Evolutionary conservation across 2,888 invertebrate genomes (phyloP), one percentile per base, ranked within the genome.

Genomic region (Cephus sareptanus): DNA sequence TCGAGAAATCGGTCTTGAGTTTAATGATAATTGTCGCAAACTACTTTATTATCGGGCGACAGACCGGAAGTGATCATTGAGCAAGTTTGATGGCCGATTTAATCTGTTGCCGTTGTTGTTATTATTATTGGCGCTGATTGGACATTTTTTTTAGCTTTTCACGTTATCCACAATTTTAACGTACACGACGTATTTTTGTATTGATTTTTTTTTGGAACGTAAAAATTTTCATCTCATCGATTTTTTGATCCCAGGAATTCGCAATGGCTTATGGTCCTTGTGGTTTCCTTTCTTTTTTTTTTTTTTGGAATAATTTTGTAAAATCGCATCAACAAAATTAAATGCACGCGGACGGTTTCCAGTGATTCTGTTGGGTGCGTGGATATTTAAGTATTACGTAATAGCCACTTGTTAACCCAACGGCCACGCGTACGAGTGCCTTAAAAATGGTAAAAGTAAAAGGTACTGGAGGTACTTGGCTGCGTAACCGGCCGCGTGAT

Each of bases 401-500:
- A 56, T 9, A 15, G 56, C 23, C 23, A 56, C 56, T 56, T 23
- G 56, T 23, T 9, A 56, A 56, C 23, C 23, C 56, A 56, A 56
- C 23, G 23, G 56, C 56, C 56, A 56, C 56, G 56, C 56, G 56
- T 23, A 23, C 23, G 23, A 56, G 56, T 9, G 56, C 9, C 56
- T 56, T 2, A 23, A 23, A 56, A 56, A 56, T 15, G 9, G 56
- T 56, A 9, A 56, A 23, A 56, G 56, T 9, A 56, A 56, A 56
- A 23, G 56, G 56, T 23, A 56, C 56, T 1, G 35, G 80, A 81
- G 77, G 77, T 78, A 87, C 89, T 89, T 84, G 83, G 89, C 86
- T 85, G 89, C 88, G 90, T 88, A 90, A 90, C 88, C 84, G 89
- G 89, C 88, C 88, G 85, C 88, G 84, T 90, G 89, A 90, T 90